phyloP scores from a whole-genome alignment of 2,888 invertebrate genomes.

The Gortyna flavago region DNA sequence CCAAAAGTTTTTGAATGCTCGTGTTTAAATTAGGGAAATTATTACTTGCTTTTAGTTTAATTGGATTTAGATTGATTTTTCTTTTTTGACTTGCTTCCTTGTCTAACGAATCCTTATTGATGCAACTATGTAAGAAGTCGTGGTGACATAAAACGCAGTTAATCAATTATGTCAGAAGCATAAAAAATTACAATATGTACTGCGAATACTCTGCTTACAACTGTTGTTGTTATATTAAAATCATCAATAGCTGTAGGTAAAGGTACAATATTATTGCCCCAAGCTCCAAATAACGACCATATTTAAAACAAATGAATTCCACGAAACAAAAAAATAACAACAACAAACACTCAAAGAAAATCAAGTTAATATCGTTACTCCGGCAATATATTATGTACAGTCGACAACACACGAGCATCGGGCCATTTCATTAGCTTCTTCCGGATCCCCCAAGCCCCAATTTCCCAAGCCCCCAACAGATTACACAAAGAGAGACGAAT shows the following conservation, averaged over 20 bases:
- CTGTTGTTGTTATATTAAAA: no score
- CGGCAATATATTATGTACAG: slow-evolving; percentile 66
- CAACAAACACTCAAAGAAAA: slow-evolving; percentile 56
- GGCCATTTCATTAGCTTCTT: slow-evolving; percentile 68
- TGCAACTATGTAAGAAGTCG: no score
- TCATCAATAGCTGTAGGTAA: no score
- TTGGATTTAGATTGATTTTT: not conserved
- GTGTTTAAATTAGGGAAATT: not conserved
- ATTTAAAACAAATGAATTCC: slow-evolving; percentile 33
- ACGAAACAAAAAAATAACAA: slow-evolving; percentile 35
- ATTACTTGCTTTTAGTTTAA: not conserved
- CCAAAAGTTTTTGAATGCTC: not conserved
- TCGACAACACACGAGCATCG: slow-evolving; percentile 58
- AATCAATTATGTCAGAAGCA: not conserved
- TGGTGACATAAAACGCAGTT: not conserved
- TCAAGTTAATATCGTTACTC: slow-evolving; percentile 55
- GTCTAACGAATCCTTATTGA: not conserved
- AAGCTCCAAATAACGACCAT: not conserved
- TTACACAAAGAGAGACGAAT: slow-evolving; percentile 63
- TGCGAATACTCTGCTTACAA: no score
- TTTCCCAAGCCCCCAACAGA: slow-evolving; percentile 42
- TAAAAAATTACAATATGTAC: not conserved
- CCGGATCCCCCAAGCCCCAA: slow-evolving; percentile 40
- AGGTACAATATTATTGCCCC: not conserved
- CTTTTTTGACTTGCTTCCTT: not conserved